Base-by-base conservation (phyloP, 1,140 invertebrate genomes). In the Pseudomyrmex concolor region DNA sequence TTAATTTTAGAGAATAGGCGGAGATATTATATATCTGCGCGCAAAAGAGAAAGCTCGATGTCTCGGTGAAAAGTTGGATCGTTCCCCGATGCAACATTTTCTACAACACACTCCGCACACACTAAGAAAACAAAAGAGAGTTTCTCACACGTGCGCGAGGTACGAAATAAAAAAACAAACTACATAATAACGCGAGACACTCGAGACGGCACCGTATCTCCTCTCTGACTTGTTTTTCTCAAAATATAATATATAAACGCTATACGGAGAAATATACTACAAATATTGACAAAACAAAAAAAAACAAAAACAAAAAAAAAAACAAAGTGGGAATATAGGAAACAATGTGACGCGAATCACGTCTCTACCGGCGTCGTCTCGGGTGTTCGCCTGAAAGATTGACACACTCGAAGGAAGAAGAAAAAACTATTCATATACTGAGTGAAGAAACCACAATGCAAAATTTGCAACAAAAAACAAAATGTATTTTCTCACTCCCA, bases 401-500 rank as follows among this genome's bases (percentile, higher is more conserved):
- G 89, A 77, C 15, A 76, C 84, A 64, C 84, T 78, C 19, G 66
- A 25, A 8, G n/a, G 8, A 25, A 34, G 15, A 48, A 48, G 9
- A 70, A 78, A 57, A 57, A 48, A 82, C 74, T 82, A 85, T 51
- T 67, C 85, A 86, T 19, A 51, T 8, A 51, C 89, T 88, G 91
- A 92, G 91, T 92, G 91, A 91, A 92, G 90, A 92, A 92, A 92
- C 91, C 89, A 80, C 19, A 91, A 92, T 91, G 91, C 91, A 90
- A 86, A 92, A 92, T 91, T 92, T 92, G 90, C 91, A 90, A 91
- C 82, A 92, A 92, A 91, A 92, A 78, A 84, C 34, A 92, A 88
- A 92, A 92, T 93, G 92, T 93, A 93, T 93, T 93, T 93, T 93
- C 92, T 93, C 93, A 93, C 91, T 93, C 91, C 91, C 91, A 92